Conservation (phyloP, 1,140 invertebrate genomes). For the Leptinotarsa defecta region DNA sequence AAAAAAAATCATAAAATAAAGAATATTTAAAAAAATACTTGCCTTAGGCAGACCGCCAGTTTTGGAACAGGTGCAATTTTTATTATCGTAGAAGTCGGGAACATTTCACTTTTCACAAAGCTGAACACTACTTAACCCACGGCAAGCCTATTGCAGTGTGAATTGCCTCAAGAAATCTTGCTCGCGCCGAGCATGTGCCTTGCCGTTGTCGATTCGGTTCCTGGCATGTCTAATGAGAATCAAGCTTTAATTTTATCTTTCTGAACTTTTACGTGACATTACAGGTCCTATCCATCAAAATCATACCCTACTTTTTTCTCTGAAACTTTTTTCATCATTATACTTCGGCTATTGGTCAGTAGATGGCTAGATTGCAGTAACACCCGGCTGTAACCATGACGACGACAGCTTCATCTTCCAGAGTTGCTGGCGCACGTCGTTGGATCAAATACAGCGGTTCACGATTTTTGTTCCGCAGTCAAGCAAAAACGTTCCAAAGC, state of each 20-base stretch:
- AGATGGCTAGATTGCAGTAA: conserved; percentile 36
- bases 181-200: too few relatives aligned
- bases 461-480: conserved; percentile 15
- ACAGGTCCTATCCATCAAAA: too few relatives aligned
- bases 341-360: background rate
- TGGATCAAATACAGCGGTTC: conserved; percentile 40
- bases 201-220: conserved; percentile 9
- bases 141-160: too few relatives aligned
- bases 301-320: too few relatives aligned
- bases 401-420: conserved; percentile 41
- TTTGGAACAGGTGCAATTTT: background rate
- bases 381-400: conserved; percentile 46
- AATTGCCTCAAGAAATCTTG: too few relatives aligned
- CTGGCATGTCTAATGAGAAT: background rate
- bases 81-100: background rate
- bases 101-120: background rate
- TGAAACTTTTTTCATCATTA: background rate
- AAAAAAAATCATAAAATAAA: background rate
- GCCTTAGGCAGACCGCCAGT: background rate
- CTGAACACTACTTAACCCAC: too few relatives aligned
- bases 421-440: conserved; percentile 28
- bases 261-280: too few relatives aligned
- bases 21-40: background rate
- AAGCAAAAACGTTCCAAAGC: background rate
- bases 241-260: too few relatives aligned